Conservation (phyloP, 1,140 invertebrate species). For the Asbolus verrucosus region DNA sequence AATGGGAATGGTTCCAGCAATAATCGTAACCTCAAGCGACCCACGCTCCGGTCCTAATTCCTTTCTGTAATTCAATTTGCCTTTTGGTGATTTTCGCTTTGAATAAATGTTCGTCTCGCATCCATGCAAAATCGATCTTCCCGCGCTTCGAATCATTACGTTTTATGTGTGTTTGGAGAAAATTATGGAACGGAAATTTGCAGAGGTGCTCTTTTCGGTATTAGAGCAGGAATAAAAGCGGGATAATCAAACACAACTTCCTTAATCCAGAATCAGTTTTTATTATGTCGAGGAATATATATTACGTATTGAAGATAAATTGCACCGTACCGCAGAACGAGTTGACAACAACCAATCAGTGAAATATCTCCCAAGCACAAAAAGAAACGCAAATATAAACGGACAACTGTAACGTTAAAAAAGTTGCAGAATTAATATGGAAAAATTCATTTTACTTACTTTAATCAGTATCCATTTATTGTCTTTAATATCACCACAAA, state of each 20-base stretch:
- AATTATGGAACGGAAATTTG: constrained; percentile 33
- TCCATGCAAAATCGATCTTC: constrained; percentile 32
- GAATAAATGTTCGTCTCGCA: constrained; percentile 43
- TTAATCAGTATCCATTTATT: too few relatives aligned
- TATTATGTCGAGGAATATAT: too few relatives aligned
- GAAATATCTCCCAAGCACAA: too few relatives aligned
- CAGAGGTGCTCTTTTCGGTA: constrained; percentile 11
- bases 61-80: constrained; percentile 50
- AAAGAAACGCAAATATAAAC: neutral
- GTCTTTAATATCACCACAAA: too few relatives aligned
- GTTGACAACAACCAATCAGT: too few relatives aligned
- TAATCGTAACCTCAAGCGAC: constrained; percentile 50
- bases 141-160: neutral
- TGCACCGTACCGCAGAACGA: too few relatives aligned
- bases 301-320: too few relatives aligned
- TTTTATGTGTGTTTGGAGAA: constrained; percentile 32
- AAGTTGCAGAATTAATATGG: too few relatives aligned
- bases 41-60: constrained; percentile 43
- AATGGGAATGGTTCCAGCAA: constrained; percentile 41
- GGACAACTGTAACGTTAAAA: constrained; percentile 1
- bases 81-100: constrained; percentile 51
- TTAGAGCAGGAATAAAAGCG: too few relatives aligned
- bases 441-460: too few relatives aligned
- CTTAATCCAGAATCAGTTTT: constrained; percentile 21
- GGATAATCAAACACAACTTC: constrained; percentile 20